Evolutionary conservation across 1,140 invertebrate genomes (phyloP).

Genomic region (Wiebesia pumilae): DNA sequence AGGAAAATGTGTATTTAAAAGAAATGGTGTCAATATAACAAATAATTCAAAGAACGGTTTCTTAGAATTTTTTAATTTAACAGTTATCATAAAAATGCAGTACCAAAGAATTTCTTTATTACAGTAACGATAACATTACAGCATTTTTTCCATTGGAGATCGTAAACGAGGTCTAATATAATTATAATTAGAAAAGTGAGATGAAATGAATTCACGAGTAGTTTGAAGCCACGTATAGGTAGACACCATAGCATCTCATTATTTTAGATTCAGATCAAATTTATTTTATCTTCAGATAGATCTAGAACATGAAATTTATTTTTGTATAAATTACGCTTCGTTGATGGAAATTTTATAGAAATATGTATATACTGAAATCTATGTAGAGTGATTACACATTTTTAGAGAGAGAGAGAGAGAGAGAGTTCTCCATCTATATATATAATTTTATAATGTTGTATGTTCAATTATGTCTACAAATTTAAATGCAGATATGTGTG

Average conservation of each 20-base stretch:
- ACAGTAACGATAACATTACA: constrained; percentile 14
- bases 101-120: constrained; percentile 3
- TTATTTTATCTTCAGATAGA: constrained; percentile 18
- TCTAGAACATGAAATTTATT: constrained; percentile 43
- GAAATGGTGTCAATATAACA: too few relatives aligned
- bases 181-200: constrained; percentile 37
- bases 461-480: too few relatives aligned
- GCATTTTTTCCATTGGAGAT: not conserved
- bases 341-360: constrained; percentile 26
- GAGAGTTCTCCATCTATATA: not conserved
- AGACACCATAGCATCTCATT: not conserved
- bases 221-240: constrained; percentile 19
- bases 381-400: not conserved
- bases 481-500: too few relatives aligned
- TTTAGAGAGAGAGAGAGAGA: not conserved
- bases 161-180: constrained; percentile 25
- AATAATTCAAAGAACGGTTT: too few relatives aligned
- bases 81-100: not conserved
- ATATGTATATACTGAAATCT: not conserved
- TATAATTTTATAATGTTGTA: too few relatives aligned
- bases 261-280: not conserved
- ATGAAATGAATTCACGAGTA: constrained; percentile 33
- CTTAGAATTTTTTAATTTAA: too few relatives aligned
- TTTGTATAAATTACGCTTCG: constrained; percentile 45
- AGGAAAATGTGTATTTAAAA: too few relatives aligned